A percentile compares a stretch with the other conserved stretches of the same genome.
phyloP scores from a whole-genome alignment of 2,113 vertebrate species.

The Epinephelus moara region DNA sequence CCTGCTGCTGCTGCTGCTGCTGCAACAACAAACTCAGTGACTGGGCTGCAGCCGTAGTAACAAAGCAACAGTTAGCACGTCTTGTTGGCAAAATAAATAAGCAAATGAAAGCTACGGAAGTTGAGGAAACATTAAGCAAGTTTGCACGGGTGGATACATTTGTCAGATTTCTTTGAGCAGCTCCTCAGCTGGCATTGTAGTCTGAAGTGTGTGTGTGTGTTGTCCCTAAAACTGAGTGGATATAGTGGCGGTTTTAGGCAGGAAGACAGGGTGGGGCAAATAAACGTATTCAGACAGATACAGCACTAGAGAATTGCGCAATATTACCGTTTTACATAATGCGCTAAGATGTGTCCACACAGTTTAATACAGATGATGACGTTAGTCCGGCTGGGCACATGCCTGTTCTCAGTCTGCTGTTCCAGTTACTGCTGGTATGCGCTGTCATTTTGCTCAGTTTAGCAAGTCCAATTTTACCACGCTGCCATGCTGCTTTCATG shows the following conservation, averaged over 20 bases:
- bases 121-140: background rate
- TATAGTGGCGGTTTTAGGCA: background rate
- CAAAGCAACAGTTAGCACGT: background rate
- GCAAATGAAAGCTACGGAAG: background rate
- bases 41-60: background rate
- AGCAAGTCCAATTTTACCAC: too few relatives aligned
- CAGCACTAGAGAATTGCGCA: background rate
- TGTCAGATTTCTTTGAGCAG: background rate
- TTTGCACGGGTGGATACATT: background rate
- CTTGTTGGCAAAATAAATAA: background rate
- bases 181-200: too few relatives aligned
- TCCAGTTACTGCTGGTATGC: too few relatives aligned
- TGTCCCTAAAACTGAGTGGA: background rate
- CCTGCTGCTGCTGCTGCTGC: fast-evolving
- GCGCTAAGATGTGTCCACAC: too few relatives aligned
- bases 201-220: background rate
- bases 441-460: too few relatives aligned
- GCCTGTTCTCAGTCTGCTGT: too few relatives aligned
- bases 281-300: background rate
- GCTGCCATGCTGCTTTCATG: too few relatives aligned
- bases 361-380: too few relatives aligned
- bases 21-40: background rate
- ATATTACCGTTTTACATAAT: background rate
- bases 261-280: too few relatives aligned
- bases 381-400: too few relatives aligned